These are phyloP conservation scores for Amphipoea lucens DNA, from an alignment of 2,888 invertebrate species.

Conservation along the genomic window DNA sequence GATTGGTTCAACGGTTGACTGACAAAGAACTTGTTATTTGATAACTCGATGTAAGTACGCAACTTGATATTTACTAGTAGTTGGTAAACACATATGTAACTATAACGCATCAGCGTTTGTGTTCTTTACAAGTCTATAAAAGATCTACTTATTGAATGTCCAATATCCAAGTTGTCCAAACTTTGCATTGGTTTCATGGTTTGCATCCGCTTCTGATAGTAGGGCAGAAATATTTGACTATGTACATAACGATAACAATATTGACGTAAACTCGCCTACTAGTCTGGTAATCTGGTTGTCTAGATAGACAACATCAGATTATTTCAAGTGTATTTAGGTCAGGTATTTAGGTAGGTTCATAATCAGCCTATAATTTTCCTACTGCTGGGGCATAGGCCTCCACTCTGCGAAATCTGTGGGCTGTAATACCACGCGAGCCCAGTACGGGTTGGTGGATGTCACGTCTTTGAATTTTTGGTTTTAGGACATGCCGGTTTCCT, in stretches of 20 bases:
- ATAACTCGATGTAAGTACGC: background rate
- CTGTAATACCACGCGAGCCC: background rate
- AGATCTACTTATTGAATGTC: conserved; percentile 15
- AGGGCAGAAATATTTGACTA: conserved; percentile 31
- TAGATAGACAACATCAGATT: background rate
- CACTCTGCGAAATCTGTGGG: background rate
- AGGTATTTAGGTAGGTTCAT: no score
- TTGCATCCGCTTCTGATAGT: conserved; percentile 11
- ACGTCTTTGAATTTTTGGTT: background rate
- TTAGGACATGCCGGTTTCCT: background rate
- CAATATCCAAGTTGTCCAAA: conserved; percentile 25
- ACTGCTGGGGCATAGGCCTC: background rate
- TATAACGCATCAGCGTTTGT: background rate
- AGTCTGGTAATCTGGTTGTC: background rate
- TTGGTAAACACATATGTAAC: background rate
- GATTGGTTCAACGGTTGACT: conserved; percentile 15
- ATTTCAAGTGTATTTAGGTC: background rate
- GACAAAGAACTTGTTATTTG: conserved; percentile 33
- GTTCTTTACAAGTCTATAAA: background rate
- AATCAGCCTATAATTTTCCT: background rate
- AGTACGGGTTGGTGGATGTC: background rate
- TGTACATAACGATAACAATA: conserved; percentile 30
- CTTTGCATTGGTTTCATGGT: conserved; percentile 8
- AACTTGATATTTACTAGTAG: conserved; percentile 7
- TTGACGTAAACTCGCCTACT: conserved; percentile 24